A percentile compares a stretch with the other conserved stretches of the same genome.
Conservation (phyloP, 2,888 invertebrate species). For the Drosophila leonis region DNA sequence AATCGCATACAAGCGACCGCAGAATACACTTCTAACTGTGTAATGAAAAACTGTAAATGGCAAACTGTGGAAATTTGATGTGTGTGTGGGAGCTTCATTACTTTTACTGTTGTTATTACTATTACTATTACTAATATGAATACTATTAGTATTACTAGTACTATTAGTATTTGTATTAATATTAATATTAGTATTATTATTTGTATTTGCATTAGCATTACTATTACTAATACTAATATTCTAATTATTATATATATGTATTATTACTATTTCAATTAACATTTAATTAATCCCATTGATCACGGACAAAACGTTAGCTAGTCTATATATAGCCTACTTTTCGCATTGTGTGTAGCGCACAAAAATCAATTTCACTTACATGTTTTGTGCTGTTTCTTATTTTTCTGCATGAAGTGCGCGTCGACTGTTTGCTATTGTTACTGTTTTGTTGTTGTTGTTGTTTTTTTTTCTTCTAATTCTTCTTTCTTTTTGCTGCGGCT, state of each 20-base stretch:
- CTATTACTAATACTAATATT: neutral
- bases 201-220: no score
- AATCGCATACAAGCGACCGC: neutral
- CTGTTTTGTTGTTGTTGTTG: no score
- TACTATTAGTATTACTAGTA: neutral
- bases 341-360: neutral
- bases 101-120: neutral
- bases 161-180: neutral
- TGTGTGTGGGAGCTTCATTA: neutral
- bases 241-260: neutral
- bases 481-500: constrained; percentile 7
- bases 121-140: neutral
- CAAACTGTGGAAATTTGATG: neutral
- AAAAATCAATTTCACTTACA: constrained; percentile 79
- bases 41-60: neutral
- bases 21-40: neutral
- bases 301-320: neutral
- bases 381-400: constrained; percentile 70
- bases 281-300: neutral
- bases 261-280: no score
- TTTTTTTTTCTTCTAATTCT: constrained; percentile 1
- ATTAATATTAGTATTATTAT: neutral
- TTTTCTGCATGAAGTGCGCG: constrained; percentile 68
- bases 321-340: neutral
- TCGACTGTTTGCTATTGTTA: constrained; percentile 45